Evolutionary conservation across 2,888 invertebrate species (phyloP).

Genomic region (Acronicta leporina): DNA sequence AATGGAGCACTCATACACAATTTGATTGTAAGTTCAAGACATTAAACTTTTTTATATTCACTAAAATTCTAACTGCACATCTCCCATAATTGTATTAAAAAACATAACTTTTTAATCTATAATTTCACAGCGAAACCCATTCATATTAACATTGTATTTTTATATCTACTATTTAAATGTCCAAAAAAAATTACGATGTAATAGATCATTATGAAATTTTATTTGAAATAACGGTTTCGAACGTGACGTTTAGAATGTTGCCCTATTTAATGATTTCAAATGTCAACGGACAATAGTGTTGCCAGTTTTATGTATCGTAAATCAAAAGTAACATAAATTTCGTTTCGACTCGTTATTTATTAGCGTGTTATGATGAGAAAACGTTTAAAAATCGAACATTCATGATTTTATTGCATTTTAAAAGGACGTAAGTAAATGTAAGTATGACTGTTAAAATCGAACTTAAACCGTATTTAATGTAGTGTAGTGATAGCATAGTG

Average conservation of each 20-base stretch:
- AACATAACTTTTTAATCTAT: constrained; percentile 52
- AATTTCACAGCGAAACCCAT: constrained; percentile 55
- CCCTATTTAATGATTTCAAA: constrained; percentile 82
- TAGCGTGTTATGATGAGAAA: constrained; percentile 72
- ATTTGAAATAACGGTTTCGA: constrained; percentile 76
- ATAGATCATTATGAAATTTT: constrained; percentile 73
- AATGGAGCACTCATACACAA: constrained; percentile 3
- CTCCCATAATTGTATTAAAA: constrained; percentile 32
- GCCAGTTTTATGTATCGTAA: constrained; percentile 79
- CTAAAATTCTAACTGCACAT: constrained; percentile 45
- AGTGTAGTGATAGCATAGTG: background rate
- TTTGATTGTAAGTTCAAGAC: constrained; percentile 19
- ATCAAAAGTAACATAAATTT: constrained; percentile 80
- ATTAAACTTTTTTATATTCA: constrained; percentile 38
- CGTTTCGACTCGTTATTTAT: constrained; percentile 65
- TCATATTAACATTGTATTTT: constrained; percentile 57
- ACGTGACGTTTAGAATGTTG: constrained; percentile 82
- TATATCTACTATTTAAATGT: constrained; percentile 45
- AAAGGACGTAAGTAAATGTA: constrained; percentile 27
- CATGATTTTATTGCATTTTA: constrained; percentile 46
- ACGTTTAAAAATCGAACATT: constrained; percentile 52
- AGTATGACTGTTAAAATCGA: background rate
- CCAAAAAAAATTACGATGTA: constrained; percentile 59
- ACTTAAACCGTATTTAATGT: no score
- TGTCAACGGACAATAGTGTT: constrained; percentile 80